Conservation (phyloP, 23 tunicate genomes). For the Styela plicata region DNA sequence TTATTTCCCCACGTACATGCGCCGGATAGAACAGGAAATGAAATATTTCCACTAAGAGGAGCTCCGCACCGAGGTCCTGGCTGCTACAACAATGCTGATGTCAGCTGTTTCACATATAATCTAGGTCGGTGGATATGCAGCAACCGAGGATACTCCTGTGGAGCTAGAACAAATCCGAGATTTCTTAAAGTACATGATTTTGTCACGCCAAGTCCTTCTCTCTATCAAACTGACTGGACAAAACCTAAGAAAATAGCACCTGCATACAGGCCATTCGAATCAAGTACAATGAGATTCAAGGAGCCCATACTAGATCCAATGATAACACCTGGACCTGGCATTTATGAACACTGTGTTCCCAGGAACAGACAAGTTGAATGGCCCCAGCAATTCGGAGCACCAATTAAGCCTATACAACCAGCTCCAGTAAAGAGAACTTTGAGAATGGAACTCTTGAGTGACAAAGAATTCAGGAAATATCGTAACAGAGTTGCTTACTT, state of each 20-base stretch:
- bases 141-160: slow-evolving; percentile 67
- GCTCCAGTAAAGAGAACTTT: slow-evolving; percentile 31
- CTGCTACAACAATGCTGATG: slow-evolving; percentile 71
- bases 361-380: slow-evolving; percentile 67
- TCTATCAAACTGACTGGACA: slow-evolving; percentile 65
- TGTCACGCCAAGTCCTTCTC: slow-evolving; percentile 67
- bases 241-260: slow-evolving; percentile 32
- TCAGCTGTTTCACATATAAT: slow-evolving; percentile 71
- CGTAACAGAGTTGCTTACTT: slow-evolving; percentile 81
- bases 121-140: slow-evolving; percentile 78
- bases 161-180: slow-evolving; percentile 82
- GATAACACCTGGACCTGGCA: slow-evolving; percentile 88
- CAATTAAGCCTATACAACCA: slow-evolving; percentile 78
- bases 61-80: slow-evolving; percentile 92
- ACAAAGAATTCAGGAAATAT: slow-evolving; percentile 71
- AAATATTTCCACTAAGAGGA: slow-evolving; percentile 50
- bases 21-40: slow-evolving; percentile 60
- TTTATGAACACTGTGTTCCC: slow-evolving; percentile 64
- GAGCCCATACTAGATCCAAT: slow-evolving; percentile 53
- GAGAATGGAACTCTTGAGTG: slow-evolving; percentile 63
- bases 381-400: slow-evolving; percentile 89
- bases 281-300: slow-evolving; percentile 51
- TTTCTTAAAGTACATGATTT: slow-evolving; percentile 57
- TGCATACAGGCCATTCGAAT: slow-evolving; percentile 73
- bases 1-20: slow-evolving; percentile 60